Evolutionary conservation across 2,888 invertebrate species (phyloP).

Genomic region (Cephalotes varians): DNA sequence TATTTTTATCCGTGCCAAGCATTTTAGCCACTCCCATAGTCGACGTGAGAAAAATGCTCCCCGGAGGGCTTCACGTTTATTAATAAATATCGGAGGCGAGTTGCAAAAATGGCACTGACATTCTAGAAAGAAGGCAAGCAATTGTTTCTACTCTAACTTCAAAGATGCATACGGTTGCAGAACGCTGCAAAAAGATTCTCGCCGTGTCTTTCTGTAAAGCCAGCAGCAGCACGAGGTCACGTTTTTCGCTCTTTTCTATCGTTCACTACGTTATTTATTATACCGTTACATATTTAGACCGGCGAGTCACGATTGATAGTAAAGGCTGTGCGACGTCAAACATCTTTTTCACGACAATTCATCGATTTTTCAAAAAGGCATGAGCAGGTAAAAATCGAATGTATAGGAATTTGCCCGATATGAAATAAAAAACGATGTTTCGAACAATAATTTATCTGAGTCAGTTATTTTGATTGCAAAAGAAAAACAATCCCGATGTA

Average conservation of each 20-base stretch:
- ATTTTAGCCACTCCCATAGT: constrained; percentile 5
- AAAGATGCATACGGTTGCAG: constrained; percentile 6
- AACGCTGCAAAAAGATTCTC: neutral
- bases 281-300: neutral
- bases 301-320: neutral
- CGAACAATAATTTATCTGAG: neutral
- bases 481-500: constrained; percentile 14
- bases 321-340: neutral
- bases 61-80: constrained; percentile 26
- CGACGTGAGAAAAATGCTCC: neutral
- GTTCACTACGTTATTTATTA: constrained; percentile 28
- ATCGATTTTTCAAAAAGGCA: neutral
- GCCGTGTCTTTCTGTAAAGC: neutral
- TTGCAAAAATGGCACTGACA: constrained; percentile 47
- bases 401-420: neutral
- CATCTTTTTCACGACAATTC: neutral
- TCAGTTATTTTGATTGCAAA: constrained; percentile 21
- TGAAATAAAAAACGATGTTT: neutral
- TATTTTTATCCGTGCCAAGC: constrained; percentile 11
- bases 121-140: constrained; percentile 37
- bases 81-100: constrained; percentile 43
- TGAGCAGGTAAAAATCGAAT: neutral
- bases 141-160: constrained; percentile 11
- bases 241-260: neutral
- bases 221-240: neutral